Conservation (phyloP, 2,113 vertebrate species). For the Sebastes fasciatus region DNA sequence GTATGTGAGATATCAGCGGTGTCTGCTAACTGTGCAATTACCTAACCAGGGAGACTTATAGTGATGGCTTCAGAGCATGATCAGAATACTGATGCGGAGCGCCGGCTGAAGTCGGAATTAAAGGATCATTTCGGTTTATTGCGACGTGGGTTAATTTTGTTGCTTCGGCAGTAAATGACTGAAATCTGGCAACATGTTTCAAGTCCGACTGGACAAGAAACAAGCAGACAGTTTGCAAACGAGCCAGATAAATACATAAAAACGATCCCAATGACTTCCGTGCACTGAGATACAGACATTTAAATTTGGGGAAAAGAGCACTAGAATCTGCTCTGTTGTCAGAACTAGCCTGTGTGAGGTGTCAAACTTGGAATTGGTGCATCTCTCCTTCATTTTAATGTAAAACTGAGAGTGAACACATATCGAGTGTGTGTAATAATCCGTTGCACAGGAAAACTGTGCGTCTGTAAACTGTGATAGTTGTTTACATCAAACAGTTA, state of each 20-base stretch:
- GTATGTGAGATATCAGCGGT: slow-evolving; percentile 19
- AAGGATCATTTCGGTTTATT: not conserved
- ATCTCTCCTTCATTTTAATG: too few species aligned
- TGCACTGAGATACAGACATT: not conserved
- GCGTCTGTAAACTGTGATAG: too few species aligned
- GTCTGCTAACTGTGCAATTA: slow-evolving; percentile 56
- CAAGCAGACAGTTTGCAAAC: not conserved
- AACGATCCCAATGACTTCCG: not conserved
- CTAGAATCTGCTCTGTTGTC: not conserved
- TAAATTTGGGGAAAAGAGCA: not conserved
- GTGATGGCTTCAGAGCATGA: slow-evolving; percentile 5
- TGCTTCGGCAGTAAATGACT: not conserved
- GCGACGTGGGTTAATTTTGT: not conserved
- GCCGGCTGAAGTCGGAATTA: not conserved
- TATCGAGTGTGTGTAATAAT: not conserved
- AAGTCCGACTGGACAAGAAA: not conserved
- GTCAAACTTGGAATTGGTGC: not conserved
- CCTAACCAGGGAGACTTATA: slow-evolving; percentile 27
- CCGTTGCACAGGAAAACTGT: not conserved
- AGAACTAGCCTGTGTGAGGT: not conserved
- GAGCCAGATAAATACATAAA: not conserved
- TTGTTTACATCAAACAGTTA: too few species aligned
- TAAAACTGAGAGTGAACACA: not conserved
- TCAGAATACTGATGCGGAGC: slow-evolving; percentile 43
- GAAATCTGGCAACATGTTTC: not conserved